phyloP scores from a whole-genome alignment of 2,888 invertebrate genomes.

The Lepeophtheirus nordmannii region DNA sequence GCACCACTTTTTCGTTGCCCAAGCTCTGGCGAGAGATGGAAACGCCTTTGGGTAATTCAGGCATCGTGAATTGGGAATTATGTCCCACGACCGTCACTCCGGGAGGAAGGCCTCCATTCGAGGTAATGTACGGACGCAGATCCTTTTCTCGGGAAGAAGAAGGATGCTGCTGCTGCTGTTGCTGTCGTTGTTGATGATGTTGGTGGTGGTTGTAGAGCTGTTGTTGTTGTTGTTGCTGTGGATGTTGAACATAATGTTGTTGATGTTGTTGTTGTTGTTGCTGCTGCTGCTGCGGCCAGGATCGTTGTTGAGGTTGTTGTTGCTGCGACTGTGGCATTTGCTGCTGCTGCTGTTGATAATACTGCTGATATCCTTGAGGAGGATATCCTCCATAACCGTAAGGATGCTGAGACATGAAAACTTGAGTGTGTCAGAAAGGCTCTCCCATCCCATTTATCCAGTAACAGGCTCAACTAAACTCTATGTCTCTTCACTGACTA shows the following conservation, averaged over 20 bases:
- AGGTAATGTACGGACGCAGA: too few relatives aligned
- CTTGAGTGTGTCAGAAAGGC: too few relatives aligned
- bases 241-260: neutral
- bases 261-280: neutral
- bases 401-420: too few relatives aligned
- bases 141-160: too few relatives aligned
- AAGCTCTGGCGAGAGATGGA: conserved; percentile 12
- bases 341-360: neutral
- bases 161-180: too few relatives aligned
- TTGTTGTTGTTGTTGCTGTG: neutral
- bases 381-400: too few relatives aligned
- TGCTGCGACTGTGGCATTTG: neutral
- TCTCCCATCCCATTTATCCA: too few relatives aligned
- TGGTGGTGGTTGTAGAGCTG: neutral
- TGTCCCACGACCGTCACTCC: neutral
- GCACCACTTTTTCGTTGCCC: too few relatives aligned
- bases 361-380: too few relatives aligned
- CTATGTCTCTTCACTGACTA: too few relatives aligned
- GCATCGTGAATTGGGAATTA: neutral
- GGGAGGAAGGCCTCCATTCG: neutral
- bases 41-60: conserved; percentile 5
- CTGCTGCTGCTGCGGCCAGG: neutral
- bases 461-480: too few relatives aligned
- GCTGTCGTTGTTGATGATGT: neutral
- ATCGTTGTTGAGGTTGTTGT: neutral